Conservation (phyloP, 2,797 vertebrate genomes). For the Gila robusta region DNA sequence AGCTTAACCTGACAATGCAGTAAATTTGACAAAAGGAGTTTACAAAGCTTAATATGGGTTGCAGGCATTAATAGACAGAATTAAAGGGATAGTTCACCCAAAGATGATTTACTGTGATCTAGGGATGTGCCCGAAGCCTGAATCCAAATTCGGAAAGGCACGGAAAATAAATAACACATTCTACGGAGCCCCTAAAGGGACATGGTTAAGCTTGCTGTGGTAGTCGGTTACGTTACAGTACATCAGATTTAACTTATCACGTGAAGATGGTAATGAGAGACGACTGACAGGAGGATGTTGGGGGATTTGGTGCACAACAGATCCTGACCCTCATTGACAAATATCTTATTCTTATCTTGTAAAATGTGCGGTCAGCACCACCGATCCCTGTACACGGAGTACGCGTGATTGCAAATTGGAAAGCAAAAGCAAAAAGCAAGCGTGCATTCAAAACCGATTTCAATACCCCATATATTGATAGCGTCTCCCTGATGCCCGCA, state of each 20-base stretch:
- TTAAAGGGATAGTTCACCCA: not conserved
- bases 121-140: not conserved
- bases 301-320: not conserved
- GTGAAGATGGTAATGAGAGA: not conserved
- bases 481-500: not conserved
- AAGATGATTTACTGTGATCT: slow-evolving; percentile 6
- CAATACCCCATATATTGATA: not conserved
- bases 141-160: not conserved
- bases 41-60: slow-evolving; percentile 28
- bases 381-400: not conserved
- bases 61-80: slow-evolving; percentile 6
- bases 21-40: slow-evolving; percentile 12
- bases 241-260: not conserved
- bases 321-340: not conserved
- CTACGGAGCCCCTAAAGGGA: not conserved
- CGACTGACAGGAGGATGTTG: no score
- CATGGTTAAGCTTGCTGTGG: not conserved
- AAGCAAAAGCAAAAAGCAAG: not conserved
- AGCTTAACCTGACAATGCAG: slow-evolving; percentile 20
- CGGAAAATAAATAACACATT: not conserved
- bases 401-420: not conserved
- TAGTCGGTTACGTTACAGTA: not conserved
- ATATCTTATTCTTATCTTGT: not conserved
- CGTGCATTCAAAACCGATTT: not conserved
- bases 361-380: not conserved